Base-by-base conservation (phyloP, 2,888 invertebrate genomes). In the Ceratothoa steindachneri region DNA sequence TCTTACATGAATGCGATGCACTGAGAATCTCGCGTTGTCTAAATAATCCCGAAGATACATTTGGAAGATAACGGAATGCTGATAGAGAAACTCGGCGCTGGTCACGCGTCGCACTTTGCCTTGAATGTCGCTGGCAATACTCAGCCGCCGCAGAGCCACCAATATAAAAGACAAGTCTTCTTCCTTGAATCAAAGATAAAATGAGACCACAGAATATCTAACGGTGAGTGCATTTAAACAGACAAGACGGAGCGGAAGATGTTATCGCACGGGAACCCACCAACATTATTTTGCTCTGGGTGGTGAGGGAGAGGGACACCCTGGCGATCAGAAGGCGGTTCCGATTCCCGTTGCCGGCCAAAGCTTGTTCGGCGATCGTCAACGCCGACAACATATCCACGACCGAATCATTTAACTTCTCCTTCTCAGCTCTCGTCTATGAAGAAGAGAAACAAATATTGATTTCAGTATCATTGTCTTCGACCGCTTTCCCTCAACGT, bases 371-470 rank as follows among this genome's bases (percentile, higher is more conserved):
- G 1, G 80, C 81, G 30, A 81, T 41, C 19, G 67, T 67, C 24
- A 80, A 70, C 0, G 80, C 80, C 30, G 80, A 77, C 28, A 80
- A 55, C 22, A 80, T 78, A 65, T 80, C 81, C 64, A 80, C 65
- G 12, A 74, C 74, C n/a, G 74, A 76, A 30, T 71, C 76, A 69
- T 67, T 74, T 30, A 71, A 22, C 15, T 53, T 28, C 15, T 29
- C 68, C 4, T 53, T 27, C 19, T 55, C 30, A n/a, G 74, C 70
- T 53, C 73, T 69, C 12, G 31, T 72, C 79, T 76, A 66, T 28
- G 60, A 22, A 60, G n/a, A 60, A 22, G n/a, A n/a, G n/a, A n/a
- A 60, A 60, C 5, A 60, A 24, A n/a, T n/a, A n/a, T n/a, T n/a
- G n/a, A n/a, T n/a, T n/a, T n/a, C n/a, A n/a, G n/a, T n/a, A n/a